Base-by-base conservation (phyloP, 1,140 invertebrate genomes). In the Drosophila repleta region DNA sequence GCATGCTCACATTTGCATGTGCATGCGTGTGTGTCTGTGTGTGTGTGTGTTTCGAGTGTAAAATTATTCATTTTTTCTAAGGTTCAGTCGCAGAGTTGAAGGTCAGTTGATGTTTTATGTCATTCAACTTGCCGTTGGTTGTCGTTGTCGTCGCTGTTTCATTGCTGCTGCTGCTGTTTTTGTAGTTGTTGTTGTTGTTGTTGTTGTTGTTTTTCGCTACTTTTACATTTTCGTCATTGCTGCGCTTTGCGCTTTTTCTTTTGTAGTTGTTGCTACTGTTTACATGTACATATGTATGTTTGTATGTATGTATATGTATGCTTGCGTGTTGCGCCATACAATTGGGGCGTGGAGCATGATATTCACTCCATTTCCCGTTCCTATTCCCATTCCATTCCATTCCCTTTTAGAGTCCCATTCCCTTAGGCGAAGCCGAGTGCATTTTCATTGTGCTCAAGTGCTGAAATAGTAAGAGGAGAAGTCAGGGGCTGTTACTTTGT, bases 81-180 rank as follows among this genome's bases (percentile, higher is more conserved):
- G 89, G 89, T 90, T 90, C 89, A 90, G 84, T 90, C 83, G 61
- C 75, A 85, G 89, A 90, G 89, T 90, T 90, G 89, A 90, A 90
- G 89, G 89, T 90, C 89, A 90, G 88, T 90, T 85, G 80, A 89
- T 89, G 89, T 88, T 90, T 90, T 90, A 90, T 90, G 89, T 90
- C 89, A 90, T 90, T 90, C 88, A 90, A 90, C 89, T 90, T 90
- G 88, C 71, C 56, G 79, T 85, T 48, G 29, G 79, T 85, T 48
- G 29, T 29, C 7, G 69, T 64, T 18, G 65, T 65, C 51, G 46
- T 66, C 60, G 66, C 51, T 46, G 61, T 41, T 69, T 67, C 56
- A 62, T 56, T 45, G 18, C 43, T 51, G 29, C 8, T 45, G 11
- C 21, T 56, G 24, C 58, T 52, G 73, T 55, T 74, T 56, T 78